Base-by-base conservation (phyloP, 2,888 invertebrate genomes). In the Drosophila meridiana region DNA sequence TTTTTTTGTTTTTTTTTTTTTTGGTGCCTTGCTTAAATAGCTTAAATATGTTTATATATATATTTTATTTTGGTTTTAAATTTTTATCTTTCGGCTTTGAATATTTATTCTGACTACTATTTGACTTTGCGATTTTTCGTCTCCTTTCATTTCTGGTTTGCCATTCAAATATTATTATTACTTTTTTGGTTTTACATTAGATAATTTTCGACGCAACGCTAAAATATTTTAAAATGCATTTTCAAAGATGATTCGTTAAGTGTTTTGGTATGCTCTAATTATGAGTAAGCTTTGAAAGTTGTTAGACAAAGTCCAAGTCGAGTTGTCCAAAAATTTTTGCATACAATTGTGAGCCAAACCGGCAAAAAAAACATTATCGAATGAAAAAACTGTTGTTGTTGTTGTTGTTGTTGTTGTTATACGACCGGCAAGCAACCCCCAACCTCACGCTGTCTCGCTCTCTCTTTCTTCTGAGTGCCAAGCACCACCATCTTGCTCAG, bases 181-280 rank as follows among this genome's bases (percentile, higher is more conserved):
- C 69, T 63, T 48, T 68, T 73, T 64, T 65, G 14, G 11, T 36
- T 58, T 69, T 72, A 42, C 32, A 34, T 71, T 78, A 42, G 53
- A 64, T 75, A 68, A 62, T 73, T 74, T 78, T 83, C 20, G 32
- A 78, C 73, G 80, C 84, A 89, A 82, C 83, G 84, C 82, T 90
- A 82, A 91, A 91, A 90, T 85, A 89, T 90, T 88, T 87, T 82
- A 90, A 90, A 89, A 88, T 90, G 85, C 90, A 85, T 88, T 86
- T 89, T 82, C 89, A 90, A 91, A 85, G 81, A 78, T 85, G 76
- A 77, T 83, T 63, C 58, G 55, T 61, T 70, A 76, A 73, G 65
- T 73, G 66, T 55, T 36, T 70, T 70, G 40, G 43, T 56, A 26
- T 36, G 20, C 30, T 56, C 70, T 55, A 63, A 59, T 57, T 69